Conservation (phyloP, 2,797 vertebrate genomes). For the Aeoliscus strigatus region DNA sequence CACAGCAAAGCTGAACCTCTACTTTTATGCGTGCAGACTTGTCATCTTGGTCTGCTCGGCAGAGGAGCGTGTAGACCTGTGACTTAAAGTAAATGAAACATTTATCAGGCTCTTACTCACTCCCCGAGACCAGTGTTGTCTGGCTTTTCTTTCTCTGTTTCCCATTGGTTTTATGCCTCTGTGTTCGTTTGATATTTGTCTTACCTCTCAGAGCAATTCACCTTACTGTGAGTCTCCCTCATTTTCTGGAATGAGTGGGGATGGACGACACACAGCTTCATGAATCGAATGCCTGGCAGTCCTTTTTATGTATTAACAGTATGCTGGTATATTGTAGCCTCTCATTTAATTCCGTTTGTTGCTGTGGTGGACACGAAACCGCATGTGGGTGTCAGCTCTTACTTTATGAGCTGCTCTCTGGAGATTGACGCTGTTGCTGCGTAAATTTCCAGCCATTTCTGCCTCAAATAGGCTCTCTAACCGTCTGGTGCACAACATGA, state of each 20-base stretch:
- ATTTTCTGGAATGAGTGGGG: conserved; percentile 4
- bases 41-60: conserved; percentile 11
- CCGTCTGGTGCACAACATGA: too few species aligned
- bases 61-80: conserved; percentile 11
- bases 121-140: conserved; percentile 7
- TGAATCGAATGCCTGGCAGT: conserved; percentile 32
- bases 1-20: conserved; percentile 19
- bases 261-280: conserved; percentile 23
- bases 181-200: conserved; percentile 6
- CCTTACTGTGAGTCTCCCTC: conserved; percentile 1
- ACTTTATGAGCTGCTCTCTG: conserved; percentile 8
- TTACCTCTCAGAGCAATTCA: not conserved
- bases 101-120: conserved; percentile 35
- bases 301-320: conserved; percentile 21
- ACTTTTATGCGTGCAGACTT: conserved; percentile 13
- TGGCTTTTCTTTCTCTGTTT: not conserved
- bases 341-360: conserved; percentile 23
- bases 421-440: too few species aligned
- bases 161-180: conserved; percentile 5
- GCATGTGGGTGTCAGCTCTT: conserved; percentile 5
- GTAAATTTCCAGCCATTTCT: too few species aligned
- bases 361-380: conserved; percentile 12
- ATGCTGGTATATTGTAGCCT: conserved; percentile 2
- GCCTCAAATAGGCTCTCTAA: too few species aligned
- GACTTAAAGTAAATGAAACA: conserved; percentile 47